Conservation (phyloP, 2,113 vertebrate species). For the Orycteropus afer region DNA sequence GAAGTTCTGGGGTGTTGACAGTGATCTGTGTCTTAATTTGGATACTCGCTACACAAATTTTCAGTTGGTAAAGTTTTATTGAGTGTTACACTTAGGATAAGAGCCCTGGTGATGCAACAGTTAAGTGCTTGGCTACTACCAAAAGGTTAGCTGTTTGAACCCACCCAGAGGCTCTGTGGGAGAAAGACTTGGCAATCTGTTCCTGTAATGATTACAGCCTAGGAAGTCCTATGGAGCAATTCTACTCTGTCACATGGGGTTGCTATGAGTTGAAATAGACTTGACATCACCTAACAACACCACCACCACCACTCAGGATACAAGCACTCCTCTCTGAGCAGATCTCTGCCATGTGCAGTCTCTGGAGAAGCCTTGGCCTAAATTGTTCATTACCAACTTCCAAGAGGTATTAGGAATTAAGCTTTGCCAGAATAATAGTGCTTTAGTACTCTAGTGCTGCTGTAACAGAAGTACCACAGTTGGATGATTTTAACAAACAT, state of each 20-base stretch:
- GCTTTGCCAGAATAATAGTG: conserved; percentile 7
- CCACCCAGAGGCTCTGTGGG: background rate
- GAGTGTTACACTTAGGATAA: background rate
- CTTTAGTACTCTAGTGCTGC: background rate
- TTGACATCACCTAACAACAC: background rate
- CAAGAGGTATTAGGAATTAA: background rate
- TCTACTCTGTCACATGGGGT: too few species aligned
- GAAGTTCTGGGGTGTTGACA: background rate
- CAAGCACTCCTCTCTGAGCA: background rate
- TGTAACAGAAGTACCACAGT: too few species aligned
- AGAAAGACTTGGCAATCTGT: background rate
- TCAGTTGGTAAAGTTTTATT: background rate
- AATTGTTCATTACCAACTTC: background rate
- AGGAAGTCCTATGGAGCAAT: background rate
- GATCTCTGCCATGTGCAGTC: background rate
- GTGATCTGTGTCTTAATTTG: background rate
- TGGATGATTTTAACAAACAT: too few species aligned
- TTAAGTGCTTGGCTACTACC: background rate
- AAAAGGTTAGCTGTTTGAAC: background rate
- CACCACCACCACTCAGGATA: background rate
- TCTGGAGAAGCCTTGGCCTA: background rate
- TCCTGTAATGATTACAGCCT: background rate
- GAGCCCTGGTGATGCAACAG: background rate
- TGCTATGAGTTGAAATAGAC: too few species aligned
- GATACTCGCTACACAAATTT: background rate